A percentile compares a stretch with the other conserved stretches of the same genome.
phyloP scores from a whole-genome alignment of 2,888 invertebrate species.

The Sarcophaga variegata region DNA sequence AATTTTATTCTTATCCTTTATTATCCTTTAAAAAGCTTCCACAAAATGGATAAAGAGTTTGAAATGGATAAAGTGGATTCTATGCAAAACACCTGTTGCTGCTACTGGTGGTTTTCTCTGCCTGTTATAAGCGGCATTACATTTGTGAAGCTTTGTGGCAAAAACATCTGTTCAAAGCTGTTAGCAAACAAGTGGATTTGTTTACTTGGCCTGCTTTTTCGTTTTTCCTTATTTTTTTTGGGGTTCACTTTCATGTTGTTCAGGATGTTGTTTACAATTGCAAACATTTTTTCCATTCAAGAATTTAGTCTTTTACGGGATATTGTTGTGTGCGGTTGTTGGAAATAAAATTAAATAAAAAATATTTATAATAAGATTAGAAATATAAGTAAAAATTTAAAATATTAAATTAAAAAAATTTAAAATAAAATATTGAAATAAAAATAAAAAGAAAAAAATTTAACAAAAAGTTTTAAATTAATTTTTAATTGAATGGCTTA shows the following conservation, averaged over 20 bases:
- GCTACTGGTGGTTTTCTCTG: background rate
- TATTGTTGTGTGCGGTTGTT: conserved; percentile 48
- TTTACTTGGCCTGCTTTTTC: background rate
- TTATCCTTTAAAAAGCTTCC: background rate
- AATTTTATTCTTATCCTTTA: conserved; percentile 1
- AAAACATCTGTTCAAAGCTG: conserved; percentile 36
- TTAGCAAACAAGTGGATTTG: conserved; percentile 34
- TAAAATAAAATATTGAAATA: background rate
- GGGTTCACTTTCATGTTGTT: background rate
- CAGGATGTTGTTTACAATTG: conserved; percentile 42
- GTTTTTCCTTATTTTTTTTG: conserved; percentile 10
- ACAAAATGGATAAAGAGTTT: conserved; percentile 1
- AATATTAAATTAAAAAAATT: background rate
- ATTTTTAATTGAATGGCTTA: too few relatives aligned
- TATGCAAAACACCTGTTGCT: conserved; percentile 57
- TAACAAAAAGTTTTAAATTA: too few relatives aligned
- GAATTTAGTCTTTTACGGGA: conserved; percentile 63
- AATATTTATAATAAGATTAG: background rate
- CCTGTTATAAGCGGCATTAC: background rate
- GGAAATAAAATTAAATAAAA: background rate
- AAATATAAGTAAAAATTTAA: background rate
- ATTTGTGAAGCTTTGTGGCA: conserved; percentile 9
- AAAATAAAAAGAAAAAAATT: too few relatives aligned
- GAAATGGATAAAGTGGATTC: conserved; percentile 23
- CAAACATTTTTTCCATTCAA: conserved; percentile 23